Evolutionary conservation across 2,888 invertebrate species (phyloP), one percentile per base, ranked within the genome.

Genomic region (Oasisia sp.): DNA sequence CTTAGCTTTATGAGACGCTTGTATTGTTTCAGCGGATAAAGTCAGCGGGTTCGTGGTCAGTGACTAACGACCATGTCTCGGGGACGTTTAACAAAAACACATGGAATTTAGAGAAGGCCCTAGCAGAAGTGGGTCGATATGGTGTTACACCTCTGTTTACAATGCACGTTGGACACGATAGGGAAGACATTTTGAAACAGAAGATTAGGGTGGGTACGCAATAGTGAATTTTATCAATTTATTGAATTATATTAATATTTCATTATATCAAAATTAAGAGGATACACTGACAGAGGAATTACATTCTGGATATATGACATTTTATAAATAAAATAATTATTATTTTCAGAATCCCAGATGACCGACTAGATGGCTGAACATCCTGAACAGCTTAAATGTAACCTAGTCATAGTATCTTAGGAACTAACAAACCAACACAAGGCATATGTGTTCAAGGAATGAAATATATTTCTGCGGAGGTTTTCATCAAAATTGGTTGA

Each of bases 21-120:
- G 32, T 91, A 91, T 32, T 50, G n/a, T 11, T 93, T 56, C 93
- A 95, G 95, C 91, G 94, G 14, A 95, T 95, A 12, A 92, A 93
- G 58, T 92, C 94, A 7, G 92, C 95, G 9, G 95, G 95, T 7
- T 94, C 94, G 1, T 95, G 95, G 95, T 92, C 94, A 8, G 44
- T 95, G 32, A 94, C 94, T 9, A 92, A 93, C 7, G 93, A 94
- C 90, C 38, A 91, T 3, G 90, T 45, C 4, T 93, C 94, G 0
- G 94, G 94, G 19, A 92, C 91, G 0, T 94, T 94, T 94, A 92
- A 94, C 91, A 56, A 92, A 3, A n/a, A 90, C 4, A 92, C 56
- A 9, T 95, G 95, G 95, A 93, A 94, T 50, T 91, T 95, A 9
- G 91, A 94, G 89, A 93, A 94, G 8, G 92, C 94, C 0, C 89